Conservation (phyloP, 2,888 invertebrate species). For the Andrena flavipes region DNA sequence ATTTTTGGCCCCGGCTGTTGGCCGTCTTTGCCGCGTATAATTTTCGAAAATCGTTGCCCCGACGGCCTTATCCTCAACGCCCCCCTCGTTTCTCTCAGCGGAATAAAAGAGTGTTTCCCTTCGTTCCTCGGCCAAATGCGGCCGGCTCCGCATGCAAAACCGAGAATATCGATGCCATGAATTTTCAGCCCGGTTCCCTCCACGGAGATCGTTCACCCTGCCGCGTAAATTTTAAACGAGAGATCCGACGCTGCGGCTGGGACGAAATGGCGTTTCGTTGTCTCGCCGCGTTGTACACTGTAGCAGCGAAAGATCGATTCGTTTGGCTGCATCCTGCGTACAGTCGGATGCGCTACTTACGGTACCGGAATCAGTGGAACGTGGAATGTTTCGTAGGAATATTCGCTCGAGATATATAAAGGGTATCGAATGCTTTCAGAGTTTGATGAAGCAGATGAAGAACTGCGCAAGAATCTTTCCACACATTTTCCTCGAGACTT, state of each 20-base stretch:
- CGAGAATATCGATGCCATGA: conserved; percentile 67
- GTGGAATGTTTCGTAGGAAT: no score
- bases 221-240: conserved; percentile 50
- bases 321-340: not conserved
- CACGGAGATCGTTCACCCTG: conserved; percentile 52
- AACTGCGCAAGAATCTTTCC: no score
- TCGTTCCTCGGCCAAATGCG: conserved; percentile 60
- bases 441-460: no score
- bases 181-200: conserved; percentile 51
- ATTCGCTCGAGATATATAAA: no score
- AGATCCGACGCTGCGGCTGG: conserved; percentile 6
- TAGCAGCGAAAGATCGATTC: conserved; percentile 26
- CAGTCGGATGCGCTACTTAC: not conserved
- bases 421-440: no score
- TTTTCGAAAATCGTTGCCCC: conserved; percentile 60
- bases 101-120: not conserved
- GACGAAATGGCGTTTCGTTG: conserved; percentile 35
- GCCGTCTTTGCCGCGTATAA: conserved; percentile 54
- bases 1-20: conserved; percentile 50
- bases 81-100: not conserved
- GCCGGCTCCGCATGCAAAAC: conserved; percentile 62
- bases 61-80: conserved; percentile 31
- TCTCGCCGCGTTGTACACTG: conserved; percentile 17
- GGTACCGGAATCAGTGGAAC: no score
- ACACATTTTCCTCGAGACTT: no score